Conservation (phyloP, 2,113 vertebrate genomes). For the Corydoras sp. region DNA sequence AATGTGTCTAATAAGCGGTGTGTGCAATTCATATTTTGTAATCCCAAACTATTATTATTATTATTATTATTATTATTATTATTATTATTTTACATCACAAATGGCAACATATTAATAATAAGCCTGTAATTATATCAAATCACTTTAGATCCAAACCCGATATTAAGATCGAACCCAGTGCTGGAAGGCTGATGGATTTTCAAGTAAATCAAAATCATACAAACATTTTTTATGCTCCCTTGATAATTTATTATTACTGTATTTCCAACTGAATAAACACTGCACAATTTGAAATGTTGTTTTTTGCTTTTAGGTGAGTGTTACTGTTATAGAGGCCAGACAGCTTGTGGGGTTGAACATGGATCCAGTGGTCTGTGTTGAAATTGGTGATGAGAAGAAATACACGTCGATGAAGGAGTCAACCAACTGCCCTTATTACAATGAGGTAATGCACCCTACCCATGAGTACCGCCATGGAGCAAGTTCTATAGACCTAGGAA, state of each 20-base stretch:
- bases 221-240: too few species aligned
- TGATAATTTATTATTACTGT: too few species aligned
- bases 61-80: too few species aligned
- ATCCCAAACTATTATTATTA: too few species aligned
- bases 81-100: too few species aligned
- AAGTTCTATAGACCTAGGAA: too few species aligned
- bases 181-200: slow-evolving; percentile 88
- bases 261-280: too few species aligned
- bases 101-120: not conserved
- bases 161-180: slow-evolving; percentile 94
- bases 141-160: slow-evolving; percentile 86
- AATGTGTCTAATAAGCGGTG: slow-evolving; percentile 96
- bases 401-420: slow-evolving; percentile 98
- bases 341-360: slow-evolving; percentile 95
- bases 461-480: too few species aligned
- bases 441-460: slow-evolving; percentile 68
- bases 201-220: slow-evolving; percentile 68
- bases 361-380: slow-evolving; percentile 83
- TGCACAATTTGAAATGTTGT: too few species aligned
- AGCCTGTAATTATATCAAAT: not conserved
- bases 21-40: slow-evolving; percentile 1
- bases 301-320: slow-evolving; percentile 71
- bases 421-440: slow-evolving; percentile 95
- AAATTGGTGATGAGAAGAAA: slow-evolving; percentile 74
- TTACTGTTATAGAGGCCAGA: slow-evolving; percentile 88